These are phyloP conservation scores for Sanderia malayensis DNA, from an alignment of 30 jellyfish, hydroid and myxozoan genomes.

Conservation along the genomic window DNA sequence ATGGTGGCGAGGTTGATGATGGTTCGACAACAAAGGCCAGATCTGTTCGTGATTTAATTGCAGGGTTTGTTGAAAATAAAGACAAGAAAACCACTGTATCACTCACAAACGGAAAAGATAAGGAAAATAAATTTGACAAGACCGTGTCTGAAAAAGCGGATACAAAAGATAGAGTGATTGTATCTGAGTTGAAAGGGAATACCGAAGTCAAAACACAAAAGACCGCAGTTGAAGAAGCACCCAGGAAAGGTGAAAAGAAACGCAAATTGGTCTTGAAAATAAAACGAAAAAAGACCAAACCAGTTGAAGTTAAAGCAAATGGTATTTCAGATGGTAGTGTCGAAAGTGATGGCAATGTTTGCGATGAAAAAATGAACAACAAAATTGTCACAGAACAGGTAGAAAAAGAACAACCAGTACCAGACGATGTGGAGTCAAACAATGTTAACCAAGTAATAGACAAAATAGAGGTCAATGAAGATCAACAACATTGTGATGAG, in stretches of 20 bases:
- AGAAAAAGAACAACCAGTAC: too few species aligned
- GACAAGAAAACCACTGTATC: too few species aligned
- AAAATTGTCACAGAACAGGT: too few species aligned
- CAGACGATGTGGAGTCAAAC: too few species aligned
- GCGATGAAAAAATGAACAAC: too few species aligned
- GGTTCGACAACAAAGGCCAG: neutral
- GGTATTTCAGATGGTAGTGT: slow-evolving; percentile 3
- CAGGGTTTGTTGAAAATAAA: neutral
- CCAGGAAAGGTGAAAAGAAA: slow-evolving; percentile 40
- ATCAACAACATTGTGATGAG: too few species aligned
- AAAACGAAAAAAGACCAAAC: slow-evolving; percentile 40
- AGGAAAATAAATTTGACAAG: too few species aligned
- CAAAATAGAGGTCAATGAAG: too few species aligned
- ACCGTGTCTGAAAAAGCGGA: too few species aligned
- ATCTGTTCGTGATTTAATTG: neutral
- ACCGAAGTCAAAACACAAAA: neutral
- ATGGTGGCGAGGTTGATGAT: neutral
- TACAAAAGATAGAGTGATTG: neutral
- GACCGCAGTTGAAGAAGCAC: slow-evolving; percentile 7
- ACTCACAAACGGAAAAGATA: too few species aligned
- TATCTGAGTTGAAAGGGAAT: neutral
- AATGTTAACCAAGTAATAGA: too few species aligned
- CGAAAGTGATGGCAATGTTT: too few species aligned
- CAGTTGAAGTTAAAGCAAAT: neutral
- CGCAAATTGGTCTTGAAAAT: slow-evolving; percentile 63